phyloP scores from a whole-genome alignment of 2,113 vertebrate genomes.

The Lophius piscatorius region DNA sequence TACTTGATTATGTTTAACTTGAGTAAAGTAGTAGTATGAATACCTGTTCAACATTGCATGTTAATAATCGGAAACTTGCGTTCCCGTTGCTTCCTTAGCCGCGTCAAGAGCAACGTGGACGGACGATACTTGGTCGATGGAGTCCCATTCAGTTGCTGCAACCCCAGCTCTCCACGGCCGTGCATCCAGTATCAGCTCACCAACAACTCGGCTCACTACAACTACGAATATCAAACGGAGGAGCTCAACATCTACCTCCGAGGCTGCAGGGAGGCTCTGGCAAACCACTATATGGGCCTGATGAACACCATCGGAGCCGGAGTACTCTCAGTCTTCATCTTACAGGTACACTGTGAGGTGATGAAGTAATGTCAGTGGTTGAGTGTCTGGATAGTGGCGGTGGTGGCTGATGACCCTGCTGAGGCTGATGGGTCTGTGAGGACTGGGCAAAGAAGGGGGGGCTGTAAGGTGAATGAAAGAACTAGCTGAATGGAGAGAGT shows the following conservation, averaged over 20 bases:
- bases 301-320: constrained; percentile 82
- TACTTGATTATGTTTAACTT: too few relatives aligned
- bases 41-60: not conserved
- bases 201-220: constrained; percentile 86
- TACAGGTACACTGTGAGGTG: constrained; percentile 75
- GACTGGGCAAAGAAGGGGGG: too few relatives aligned
- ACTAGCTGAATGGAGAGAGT: too few relatives aligned
- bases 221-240: constrained; percentile 82
- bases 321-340: constrained; percentile 79
- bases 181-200: constrained; percentile 84
- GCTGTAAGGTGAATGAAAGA: not conserved
- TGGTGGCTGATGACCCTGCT: too few relatives aligned
- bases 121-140: constrained; percentile 83
- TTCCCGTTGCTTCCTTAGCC: constrained; percentile 59
- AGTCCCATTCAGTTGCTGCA: constrained; percentile 87
- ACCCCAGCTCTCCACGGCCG: constrained; percentile 83
- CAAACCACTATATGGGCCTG: constrained; percentile 80
- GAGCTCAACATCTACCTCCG: constrained; percentile 84
- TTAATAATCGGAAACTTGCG: not conserved
- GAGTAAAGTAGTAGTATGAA: too few relatives aligned
- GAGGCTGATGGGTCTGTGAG: too few relatives aligned
- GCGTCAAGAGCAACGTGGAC: constrained; percentile 86
- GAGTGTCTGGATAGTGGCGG: too few relatives aligned
- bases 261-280: constrained; percentile 83
- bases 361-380: not conserved